Conservation (phyloP, 2,113 vertebrate genomes). For the Bothrops jararaca region DNA sequence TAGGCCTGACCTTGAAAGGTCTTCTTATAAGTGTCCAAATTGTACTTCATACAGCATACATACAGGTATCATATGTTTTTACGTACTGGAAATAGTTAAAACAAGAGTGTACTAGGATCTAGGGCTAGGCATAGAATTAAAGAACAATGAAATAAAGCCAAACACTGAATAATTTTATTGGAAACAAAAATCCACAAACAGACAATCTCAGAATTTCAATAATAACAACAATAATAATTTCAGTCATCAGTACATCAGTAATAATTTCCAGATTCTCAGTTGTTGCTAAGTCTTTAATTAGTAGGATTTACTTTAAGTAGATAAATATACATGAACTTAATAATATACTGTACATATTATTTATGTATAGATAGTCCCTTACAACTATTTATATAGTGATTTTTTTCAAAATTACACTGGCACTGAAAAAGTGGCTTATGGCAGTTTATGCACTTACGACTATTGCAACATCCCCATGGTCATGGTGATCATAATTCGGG, state of each 20-base stretch:
- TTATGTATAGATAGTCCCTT: not conserved
- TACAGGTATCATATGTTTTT: fast-evolving
- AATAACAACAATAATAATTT: not conserved
- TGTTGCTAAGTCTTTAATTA: not conserved
- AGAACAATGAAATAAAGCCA: not conserved
- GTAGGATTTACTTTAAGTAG: not conserved
- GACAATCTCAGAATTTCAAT: not conserved
- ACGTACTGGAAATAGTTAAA: not conserved
- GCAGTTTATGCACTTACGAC: not conserved
- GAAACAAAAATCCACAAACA: not conserved
- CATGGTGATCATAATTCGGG: not conserved
- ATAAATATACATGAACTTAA: not conserved
- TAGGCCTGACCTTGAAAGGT: slow-evolving; percentile 53
- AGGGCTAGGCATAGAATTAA: not conserved
- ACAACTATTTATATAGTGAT: not conserved
- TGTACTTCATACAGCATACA: not conserved
- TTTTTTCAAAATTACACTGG: not conserved
- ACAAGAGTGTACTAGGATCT: not conserved
- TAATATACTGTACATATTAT: not conserved
- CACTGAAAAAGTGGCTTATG: not conserved
- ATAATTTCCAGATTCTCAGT: not conserved
- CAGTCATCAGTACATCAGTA: not conserved
- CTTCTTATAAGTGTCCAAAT: not conserved
- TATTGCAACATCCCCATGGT: not conserved
- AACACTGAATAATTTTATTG: not conserved